Base-by-base conservation (phyloP, 2,888 invertebrate genomes). In the Drosophila anomalipes region DNA sequence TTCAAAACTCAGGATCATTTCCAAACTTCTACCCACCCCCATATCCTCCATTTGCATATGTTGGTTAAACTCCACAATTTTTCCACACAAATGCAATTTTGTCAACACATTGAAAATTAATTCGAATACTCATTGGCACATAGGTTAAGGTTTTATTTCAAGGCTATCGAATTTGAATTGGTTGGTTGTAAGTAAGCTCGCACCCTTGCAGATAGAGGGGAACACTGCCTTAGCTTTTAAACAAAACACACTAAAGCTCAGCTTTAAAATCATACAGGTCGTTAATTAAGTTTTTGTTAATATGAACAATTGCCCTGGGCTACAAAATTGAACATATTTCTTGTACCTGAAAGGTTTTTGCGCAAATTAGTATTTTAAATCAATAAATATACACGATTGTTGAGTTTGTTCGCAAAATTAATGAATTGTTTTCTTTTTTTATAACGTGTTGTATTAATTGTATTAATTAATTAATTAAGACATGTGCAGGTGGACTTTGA, bases 1-100 rank as follows among this genome's bases (percentile, higher is more conserved):
- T 97, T 26, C 96, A 96, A 83, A 95, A 95, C 10, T 95, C 95
- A 2, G 94, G 94, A 60, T 94, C 94, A 32, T 97, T 95, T 92
- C 97, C 96, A 0, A 97, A 97, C 69, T 97, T 95, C 92, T 97
- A 95, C 93, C 97, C 97, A 30, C 95, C 96, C 26, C 96, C 96
- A 19, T 97, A 95, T 91, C 95, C 96, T 28, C 96, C 95, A 28
- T 97, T 94, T 92, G 97, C 96, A 5, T 97, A 95, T 92, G 96
- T 97, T 81, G 97, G 91, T 95, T 95, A 95, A 91, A 12, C 0
- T 22, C 12, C 39, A 52, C 22, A 28, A 44, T 33, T 37, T 22
- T 54, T 63, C 22, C 26, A 30, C 57, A 41, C 41, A 58, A 58
- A 32, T 32, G 5, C 9, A 41, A 39, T 58, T 6, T 39, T 44